These are phyloP conservation scores for Sebastes iracundus DNA, from an alignment of 2,797 vertebrate species.

Conservation along the genomic window DNA sequence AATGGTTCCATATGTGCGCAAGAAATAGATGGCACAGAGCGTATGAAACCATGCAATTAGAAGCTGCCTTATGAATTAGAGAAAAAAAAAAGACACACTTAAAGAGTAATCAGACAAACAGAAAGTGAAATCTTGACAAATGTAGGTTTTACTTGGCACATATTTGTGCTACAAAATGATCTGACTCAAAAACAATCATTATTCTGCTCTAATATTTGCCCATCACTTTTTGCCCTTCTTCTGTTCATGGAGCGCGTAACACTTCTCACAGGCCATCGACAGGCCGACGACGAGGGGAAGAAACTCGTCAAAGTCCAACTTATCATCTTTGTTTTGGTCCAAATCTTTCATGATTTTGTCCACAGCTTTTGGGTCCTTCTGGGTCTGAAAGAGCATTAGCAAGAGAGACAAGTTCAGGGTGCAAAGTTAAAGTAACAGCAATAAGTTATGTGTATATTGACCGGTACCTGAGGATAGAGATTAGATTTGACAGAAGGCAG, in stretches of 20 bases:
- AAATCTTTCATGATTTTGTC: slow-evolving; percentile 84
- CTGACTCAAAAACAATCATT: background rate
- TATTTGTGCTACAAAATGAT: background rate
- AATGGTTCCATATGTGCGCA: background rate
- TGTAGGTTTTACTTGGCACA: slow-evolving; percentile 44
- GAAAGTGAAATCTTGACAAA: background rate
- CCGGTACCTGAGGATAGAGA: background rate
- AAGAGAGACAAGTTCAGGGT: background rate
- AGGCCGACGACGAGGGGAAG: slow-evolving; percentile 76
- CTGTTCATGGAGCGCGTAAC: slow-evolving; percentile 20
- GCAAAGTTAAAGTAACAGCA: background rate
- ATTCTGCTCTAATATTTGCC: background rate
- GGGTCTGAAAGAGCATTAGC: slow-evolving; percentile 58
- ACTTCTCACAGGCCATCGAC: slow-evolving; percentile 77
- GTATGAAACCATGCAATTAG: background rate
- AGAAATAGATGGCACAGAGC: background rate
- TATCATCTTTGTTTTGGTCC: slow-evolving; percentile 84
- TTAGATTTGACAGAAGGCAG: background rate
- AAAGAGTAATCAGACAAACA: slow-evolving; percentile 3
- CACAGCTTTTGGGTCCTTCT: slow-evolving; percentile 71
- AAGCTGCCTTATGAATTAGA: too few species aligned
- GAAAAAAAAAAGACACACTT: background rate
- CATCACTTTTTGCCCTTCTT: slow-evolving; percentile 61
- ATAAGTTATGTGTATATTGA: background rate
- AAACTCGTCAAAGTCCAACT: slow-evolving; percentile 88